Base-by-base conservation (phyloP, 2,113 vertebrate genomes). In the Odocoileus virginianus region DNA sequence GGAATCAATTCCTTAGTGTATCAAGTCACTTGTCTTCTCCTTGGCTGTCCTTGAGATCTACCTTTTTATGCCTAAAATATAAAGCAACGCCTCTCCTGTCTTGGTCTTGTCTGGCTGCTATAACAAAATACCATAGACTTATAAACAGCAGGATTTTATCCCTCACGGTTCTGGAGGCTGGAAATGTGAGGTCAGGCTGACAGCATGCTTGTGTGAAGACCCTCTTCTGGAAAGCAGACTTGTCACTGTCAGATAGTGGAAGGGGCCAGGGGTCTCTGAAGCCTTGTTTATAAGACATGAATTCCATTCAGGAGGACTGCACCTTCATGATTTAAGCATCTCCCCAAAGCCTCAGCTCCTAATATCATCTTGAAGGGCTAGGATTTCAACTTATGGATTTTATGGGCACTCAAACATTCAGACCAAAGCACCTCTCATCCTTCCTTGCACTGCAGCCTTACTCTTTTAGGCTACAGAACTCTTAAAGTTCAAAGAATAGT, bases 21-120 rank as follows among this genome's bases (percentile, higher is more conserved):
- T 17, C 9, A 36, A 54, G 17, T 19, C 36, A 64, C 13, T 67
- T 85, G 10, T 52, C 81, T 76, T 91, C 16, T 95, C 45, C 45
- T 84, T 74, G 47, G 17, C 17, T 23, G 1, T 52, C 43, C 28
- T 84, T 36, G 33, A 45, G 33, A 15, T 40, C 30, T 89, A 25
- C 40, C 12, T 81, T 89, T 95, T 88, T 83, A 94, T 85, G 93
- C 84, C 82, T 91, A 52, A 76, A 94, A 85, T 43, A 60, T 85
- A 43, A 92, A 71, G 12, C 64, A 71, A 25, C 27, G 74, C 8
- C 47, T 40, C 12, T 30, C 12, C 4, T 40, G 67, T 28, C 11
- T 92, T 87, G 33, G 33, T 82, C n/a, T 33, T 9, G 19, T 71
- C n/a, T 2, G 21, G 19, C 60, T 74, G 76, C 30, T 60, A 13